phyloP scores from a whole-genome alignment of 2,797 vertebrate species.

The Anguilla obscura region DNA sequence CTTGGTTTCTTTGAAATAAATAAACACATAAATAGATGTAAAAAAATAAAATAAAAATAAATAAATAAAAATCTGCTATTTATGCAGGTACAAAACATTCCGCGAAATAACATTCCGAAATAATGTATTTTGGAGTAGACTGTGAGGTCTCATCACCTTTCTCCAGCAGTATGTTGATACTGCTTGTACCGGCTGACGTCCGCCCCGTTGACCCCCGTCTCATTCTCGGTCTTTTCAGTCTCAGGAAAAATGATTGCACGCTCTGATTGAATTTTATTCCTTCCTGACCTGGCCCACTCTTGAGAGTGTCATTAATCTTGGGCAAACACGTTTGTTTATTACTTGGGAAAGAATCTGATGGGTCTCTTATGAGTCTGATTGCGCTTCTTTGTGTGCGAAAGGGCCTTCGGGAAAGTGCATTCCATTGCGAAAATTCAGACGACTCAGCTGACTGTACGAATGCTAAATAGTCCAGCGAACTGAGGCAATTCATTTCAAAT shows the following conservation, averaged over 20 bases:
- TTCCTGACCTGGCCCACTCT: constrained; percentile 84
- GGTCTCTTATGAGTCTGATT: constrained; percentile 76
- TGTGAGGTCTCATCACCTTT: constrained; percentile 37
- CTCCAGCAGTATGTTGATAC: constrained; percentile 67
- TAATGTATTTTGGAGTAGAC: constrained; percentile 32
- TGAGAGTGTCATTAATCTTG: constrained; percentile 84
- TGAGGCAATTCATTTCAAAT: neutral
- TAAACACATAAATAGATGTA: neutral
- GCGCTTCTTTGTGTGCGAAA: constrained; percentile 57
- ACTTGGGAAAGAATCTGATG: constrained; percentile 79
- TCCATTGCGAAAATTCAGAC: constrained; percentile 26
- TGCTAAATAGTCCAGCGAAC: neutral
- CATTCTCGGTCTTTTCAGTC: constrained; percentile 75
- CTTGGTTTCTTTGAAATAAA: neutral
- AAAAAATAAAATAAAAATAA: neutral
- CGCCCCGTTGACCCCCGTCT: constrained; percentile 76
- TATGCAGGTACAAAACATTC: constrained; percentile 20
- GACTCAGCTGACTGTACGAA: neutral
- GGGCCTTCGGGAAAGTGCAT: constrained; percentile 25
- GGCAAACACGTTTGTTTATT: constrained; percentile 92
- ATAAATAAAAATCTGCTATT: neutral
- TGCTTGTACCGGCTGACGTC: constrained; percentile 71
- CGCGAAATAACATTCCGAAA: constrained; percentile 32
- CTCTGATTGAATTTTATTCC: constrained; percentile 87
- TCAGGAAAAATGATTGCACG: constrained; percentile 83